phyloP scores from a whole-genome alignment of 2,888 invertebrate genomes.

The Pristionchus japonicus region DNA sequence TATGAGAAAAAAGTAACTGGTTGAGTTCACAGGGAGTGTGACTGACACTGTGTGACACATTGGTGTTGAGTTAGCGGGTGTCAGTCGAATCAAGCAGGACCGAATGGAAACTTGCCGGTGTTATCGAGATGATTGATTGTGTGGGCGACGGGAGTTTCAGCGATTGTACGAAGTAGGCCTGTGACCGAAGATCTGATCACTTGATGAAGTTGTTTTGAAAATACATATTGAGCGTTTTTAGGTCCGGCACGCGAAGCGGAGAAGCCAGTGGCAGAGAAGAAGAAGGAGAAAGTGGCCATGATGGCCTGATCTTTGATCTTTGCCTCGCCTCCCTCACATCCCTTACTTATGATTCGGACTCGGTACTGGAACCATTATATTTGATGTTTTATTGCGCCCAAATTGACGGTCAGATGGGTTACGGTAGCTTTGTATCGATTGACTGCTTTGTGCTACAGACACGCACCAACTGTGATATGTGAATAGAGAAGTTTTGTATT shows the following conservation, averaged over 20 bases:
- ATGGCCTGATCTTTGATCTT: constrained; percentile 44
- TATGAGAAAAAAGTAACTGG: too few relatives aligned
- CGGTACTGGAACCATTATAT: not conserved
- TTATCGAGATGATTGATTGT: too few relatives aligned
- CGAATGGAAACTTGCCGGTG: too few relatives aligned
- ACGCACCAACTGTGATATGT: constrained; percentile 35
- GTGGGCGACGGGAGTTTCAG: too few relatives aligned
- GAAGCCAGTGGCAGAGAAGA: not conserved
- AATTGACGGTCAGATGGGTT: not conserved
- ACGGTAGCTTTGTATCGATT: constrained; percentile 28
- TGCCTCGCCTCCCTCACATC: not conserved
- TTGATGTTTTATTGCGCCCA: not conserved
- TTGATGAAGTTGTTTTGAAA: not conserved
- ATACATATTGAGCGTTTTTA: not conserved
- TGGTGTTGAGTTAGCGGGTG: too few relatives aligned
- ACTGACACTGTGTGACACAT: too few relatives aligned
- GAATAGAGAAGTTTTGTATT: not conserved
- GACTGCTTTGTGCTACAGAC: not conserved
- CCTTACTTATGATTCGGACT: not conserved
- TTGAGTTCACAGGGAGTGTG: too few relatives aligned
- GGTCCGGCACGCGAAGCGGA: not conserved
- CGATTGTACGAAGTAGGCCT: not conserved
- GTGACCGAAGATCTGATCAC: not conserved
- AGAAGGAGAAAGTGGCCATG: constrained; percentile 47
- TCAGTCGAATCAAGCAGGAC: too few relatives aligned